These are phyloP conservation scores for Cryptosula pallasiana DNA, from an alignment of 2,888 invertebrate genomes.

Conservation along the genomic window DNA sequence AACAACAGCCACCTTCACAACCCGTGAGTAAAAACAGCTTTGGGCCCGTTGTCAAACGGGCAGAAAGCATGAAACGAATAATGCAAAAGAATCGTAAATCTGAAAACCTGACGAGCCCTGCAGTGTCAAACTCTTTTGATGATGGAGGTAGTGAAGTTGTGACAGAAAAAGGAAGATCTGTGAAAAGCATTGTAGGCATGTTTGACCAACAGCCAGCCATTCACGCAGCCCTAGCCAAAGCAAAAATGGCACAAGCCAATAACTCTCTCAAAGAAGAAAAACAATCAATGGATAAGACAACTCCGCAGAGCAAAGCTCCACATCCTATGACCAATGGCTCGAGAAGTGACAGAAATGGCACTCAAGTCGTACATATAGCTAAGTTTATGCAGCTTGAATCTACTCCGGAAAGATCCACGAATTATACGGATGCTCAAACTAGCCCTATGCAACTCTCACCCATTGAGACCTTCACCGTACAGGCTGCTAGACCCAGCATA, in stretches of 20 bases:
- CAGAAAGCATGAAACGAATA: neutral
- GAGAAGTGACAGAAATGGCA: neutral
- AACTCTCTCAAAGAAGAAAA: neutral
- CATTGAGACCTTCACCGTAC: neutral
- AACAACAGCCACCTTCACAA: neutral
- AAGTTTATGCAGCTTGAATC: neutral
- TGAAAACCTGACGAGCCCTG: neutral
- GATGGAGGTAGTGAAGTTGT: constrained; percentile 9
- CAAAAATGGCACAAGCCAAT: neutral
- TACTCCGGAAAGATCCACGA: neutral
- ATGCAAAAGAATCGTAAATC: constrained; percentile 3
- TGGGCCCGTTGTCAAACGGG: neutral
- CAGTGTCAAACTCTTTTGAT: neutral
- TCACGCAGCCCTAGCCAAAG: neutral
- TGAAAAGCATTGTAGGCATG: constrained; percentile 18
- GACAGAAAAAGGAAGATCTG: constrained; percentile 4
- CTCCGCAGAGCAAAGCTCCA: neutral
- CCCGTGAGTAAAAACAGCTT: neutral
- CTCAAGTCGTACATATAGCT: constrained; percentile 19
- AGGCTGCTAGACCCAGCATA: neutral
- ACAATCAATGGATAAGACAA: neutral
- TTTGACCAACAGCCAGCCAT: constrained; percentile 21
- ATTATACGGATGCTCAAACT: constrained; percentile 5
- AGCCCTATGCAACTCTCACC: constrained; percentile 20
- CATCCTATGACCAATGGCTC: neutral